A percentile compares a stretch with the other conserved stretches of the same genome.
These are phyloP conservation scores for Amphiprion clarkii DNA, from an alignment of 2,797 vertebrate genomes.

Conservation along the genomic window DNA sequence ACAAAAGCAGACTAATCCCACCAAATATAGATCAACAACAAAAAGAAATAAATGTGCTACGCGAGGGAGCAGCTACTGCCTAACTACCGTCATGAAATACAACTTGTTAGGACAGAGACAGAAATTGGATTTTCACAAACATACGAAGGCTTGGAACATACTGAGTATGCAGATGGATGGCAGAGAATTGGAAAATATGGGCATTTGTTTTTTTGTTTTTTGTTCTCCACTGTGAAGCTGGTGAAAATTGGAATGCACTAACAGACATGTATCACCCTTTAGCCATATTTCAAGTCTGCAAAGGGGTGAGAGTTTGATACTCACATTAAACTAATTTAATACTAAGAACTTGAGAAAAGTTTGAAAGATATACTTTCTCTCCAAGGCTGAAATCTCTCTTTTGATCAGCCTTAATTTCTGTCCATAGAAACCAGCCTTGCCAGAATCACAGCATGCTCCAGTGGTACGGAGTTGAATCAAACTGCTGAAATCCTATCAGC, in stretches of 20 bases:
- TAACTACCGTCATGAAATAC: neutral
- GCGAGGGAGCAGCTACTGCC: neutral
- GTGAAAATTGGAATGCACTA: slow-evolving; percentile 24
- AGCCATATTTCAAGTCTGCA: slow-evolving; percentile 2
- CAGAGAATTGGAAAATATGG: slow-evolving; percentile 13
- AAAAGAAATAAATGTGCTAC: neutral
- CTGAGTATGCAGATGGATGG: slow-evolving; percentile 31
- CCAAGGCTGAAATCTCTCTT: slow-evolving; percentile 24
- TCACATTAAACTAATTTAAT: slow-evolving; percentile 38
- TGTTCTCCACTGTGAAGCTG: slow-evolving; percentile 3
- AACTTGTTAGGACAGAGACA: neutral
- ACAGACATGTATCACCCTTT: slow-evolving; percentile 17
- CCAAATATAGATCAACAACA: slow-evolving; percentile 3
- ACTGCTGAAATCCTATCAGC: slow-evolving; percentile 32
- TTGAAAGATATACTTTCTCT: slow-evolving; percentile 13
- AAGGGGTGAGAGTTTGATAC: slow-evolving; percentile 3
- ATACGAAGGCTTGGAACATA: slow-evolving; percentile 5
- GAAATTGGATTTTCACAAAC: slow-evolving; percentile 14
- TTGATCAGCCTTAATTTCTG: slow-evolving; percentile 49
- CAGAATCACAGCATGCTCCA: slow-evolving; percentile 18
- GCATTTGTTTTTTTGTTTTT: slow-evolving; percentile 19
- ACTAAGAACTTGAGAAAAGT: slow-evolving; percentile 15
- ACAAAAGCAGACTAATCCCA: neutral
- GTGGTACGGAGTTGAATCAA: slow-evolving; percentile 20
- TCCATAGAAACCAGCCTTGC: slow-evolving; percentile 24